These are phyloP conservation scores for Crocuta crocuta DNA, from an alignment of 2,113 vertebrate genomes.

Conservation along the genomic window DNA sequence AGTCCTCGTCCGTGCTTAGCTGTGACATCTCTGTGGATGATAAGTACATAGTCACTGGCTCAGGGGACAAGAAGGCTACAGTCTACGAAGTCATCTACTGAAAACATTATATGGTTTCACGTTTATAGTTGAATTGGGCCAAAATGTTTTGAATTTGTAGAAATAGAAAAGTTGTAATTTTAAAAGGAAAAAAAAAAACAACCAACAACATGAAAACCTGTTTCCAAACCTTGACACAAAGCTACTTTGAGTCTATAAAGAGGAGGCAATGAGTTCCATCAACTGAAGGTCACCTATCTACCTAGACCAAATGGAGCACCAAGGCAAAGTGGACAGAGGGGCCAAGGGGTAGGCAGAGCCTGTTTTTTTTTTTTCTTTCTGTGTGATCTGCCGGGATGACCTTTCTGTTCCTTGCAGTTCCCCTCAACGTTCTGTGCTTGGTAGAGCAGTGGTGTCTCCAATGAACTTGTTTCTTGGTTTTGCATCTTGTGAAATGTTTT, in stretches of 20 bases:
- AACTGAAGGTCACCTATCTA: constrained; percentile 67
- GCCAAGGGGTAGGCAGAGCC: constrained; percentile 78
- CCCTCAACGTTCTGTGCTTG: constrained; percentile 83
- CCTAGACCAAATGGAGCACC: constrained; percentile 77
- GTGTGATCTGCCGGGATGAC: constrained; percentile 82
- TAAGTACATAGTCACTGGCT: constrained; percentile 93
- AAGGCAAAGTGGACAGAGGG: constrained; percentile 76
- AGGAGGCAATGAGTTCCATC: constrained; percentile 73
- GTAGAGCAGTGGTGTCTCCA: constrained; percentile 86
- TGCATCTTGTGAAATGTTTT: constrained; percentile 90
- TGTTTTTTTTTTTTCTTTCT: constrained; percentile 58
- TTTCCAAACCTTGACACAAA: constrained; percentile 82
- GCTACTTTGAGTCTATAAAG: constrained; percentile 81
- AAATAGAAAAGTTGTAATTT: constrained; percentile 86
- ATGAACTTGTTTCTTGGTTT: constrained; percentile 87
- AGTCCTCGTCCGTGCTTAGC: constrained; percentile 92
- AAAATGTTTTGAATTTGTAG: constrained; percentile 88
- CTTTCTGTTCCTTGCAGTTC: constrained; percentile 86
- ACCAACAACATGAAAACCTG: constrained; percentile 55
- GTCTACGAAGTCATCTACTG: constrained; percentile 94
- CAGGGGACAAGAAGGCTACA: constrained; percentile 93
- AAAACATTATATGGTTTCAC: constrained; percentile 84
- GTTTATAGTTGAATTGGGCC: constrained; percentile 88
- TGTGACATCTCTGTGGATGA: constrained; percentile 94
- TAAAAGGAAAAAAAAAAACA: constrained; percentile 70